Percentiles rank a stretch among this genome's conserved stretches.
Conservation (phyloP, 2,113 vertebrate species). For the Gorsachius goisagi region DNA sequence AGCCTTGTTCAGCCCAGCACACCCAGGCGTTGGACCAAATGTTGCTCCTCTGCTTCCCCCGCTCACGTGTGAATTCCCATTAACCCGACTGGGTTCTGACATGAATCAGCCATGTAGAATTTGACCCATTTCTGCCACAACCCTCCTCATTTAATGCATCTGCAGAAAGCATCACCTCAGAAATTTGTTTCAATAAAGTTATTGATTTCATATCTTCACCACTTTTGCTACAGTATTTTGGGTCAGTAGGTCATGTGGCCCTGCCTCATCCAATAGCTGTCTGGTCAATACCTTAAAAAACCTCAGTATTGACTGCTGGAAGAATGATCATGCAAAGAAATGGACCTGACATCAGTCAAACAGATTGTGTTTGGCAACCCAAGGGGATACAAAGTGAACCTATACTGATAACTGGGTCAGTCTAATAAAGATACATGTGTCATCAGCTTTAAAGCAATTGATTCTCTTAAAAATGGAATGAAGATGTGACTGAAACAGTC, state of each 20-base stretch:
- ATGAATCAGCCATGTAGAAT: background rate
- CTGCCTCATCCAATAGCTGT: constrained; percentile 58
- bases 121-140: background rate
- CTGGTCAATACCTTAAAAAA: constrained; percentile 49
- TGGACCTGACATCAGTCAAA: constrained; percentile 3
- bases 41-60: background rate
- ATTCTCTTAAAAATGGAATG: constrained; percentile 14
- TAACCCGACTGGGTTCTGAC: background rate
- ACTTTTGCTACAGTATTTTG: constrained; percentile 42
- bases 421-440: constrained; percentile 18
- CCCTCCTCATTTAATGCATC: background rate
- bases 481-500: background rate
- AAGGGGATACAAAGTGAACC: background rate
- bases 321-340: constrained; percentile 39
- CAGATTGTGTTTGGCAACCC: constrained; percentile 34
- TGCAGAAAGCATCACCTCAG: background rate
- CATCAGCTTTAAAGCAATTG: constrained; percentile 38
- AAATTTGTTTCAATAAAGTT: constrained; percentile 45
- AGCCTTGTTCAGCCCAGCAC: background rate
- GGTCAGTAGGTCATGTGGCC: constrained; percentile 39
- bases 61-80: rapidly evolving
- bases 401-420: background rate
- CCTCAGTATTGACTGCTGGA: constrained; percentile 34
- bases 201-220: constrained; percentile 63
- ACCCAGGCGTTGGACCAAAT: background rate